Percentiles rank a stretch among this genome's conserved stretches.
Evolutionary conservation across 2,797 vertebrate genomes (phyloP).

Genomic region (Pseudochirops cupreus): DNA sequence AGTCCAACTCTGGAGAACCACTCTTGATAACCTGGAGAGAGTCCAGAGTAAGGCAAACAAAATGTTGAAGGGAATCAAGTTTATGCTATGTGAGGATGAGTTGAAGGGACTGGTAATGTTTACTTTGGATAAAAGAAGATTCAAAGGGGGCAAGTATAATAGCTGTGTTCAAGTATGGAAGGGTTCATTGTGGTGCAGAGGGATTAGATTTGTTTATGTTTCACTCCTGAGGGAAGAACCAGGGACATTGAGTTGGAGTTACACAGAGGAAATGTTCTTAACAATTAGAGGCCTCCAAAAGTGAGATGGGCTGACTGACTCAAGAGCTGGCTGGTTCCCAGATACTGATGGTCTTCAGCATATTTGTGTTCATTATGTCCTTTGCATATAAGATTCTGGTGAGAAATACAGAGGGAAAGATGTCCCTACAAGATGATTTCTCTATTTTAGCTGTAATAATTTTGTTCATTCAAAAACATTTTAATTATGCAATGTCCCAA

Average conservation of each 20-base stretch:
- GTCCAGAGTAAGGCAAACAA: not conserved
- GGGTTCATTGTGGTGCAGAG: not conserved
- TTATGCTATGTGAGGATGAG: not conserved
- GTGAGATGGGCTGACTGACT: not conserved
- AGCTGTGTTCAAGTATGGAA: not conserved
- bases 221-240: not conserved
- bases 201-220: not conserved
- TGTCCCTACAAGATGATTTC: not conserved
- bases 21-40: not conserved
- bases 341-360: not conserved
- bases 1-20: not conserved
- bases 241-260: not conserved
- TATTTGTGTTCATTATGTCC: not conserved
- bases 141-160: not conserved
- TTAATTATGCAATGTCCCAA: not conserved
- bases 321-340: not conserved
- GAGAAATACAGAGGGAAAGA: not conserved
- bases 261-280: not conserved
- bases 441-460: not conserved
- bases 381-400: not conserved
- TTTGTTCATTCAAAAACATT: not conserved
- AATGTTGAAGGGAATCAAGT: not conserved
- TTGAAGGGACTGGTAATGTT: not conserved
- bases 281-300: not conserved
- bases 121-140: not conserved